Percentiles rank a stretch among this genome's conserved stretches.
phyloP scores from a whole-genome alignment of 2,113 vertebrate genomes.

The Excalfactoria chinensis region DNA sequence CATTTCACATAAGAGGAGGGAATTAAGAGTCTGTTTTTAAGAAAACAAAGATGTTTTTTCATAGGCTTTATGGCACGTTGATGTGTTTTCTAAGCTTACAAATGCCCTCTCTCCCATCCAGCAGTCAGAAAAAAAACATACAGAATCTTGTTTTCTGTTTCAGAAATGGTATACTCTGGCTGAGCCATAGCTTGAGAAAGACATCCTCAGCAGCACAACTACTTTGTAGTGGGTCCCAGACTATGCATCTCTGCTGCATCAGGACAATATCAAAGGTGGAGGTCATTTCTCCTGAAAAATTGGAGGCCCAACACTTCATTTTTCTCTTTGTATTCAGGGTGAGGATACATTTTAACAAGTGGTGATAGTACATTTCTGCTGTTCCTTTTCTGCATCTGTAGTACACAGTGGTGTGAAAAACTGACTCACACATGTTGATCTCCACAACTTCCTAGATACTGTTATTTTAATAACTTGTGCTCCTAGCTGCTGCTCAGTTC shows the following conservation, averaged over 20 bases:
- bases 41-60: conserved; percentile 22
- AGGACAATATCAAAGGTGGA: neutral
- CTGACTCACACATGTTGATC: neutral
- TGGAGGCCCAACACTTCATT: neutral
- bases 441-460: neutral
- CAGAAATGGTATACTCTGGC: neutral
- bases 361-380: fast-evolving
- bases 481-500: neutral
- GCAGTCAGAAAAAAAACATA: conserved; percentile 7
- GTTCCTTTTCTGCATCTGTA: neutral
- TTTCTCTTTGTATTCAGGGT: neutral
- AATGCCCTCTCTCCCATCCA: conserved; percentile 2
- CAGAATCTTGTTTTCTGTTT: neutral
- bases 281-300: neutral
- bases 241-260: neutral
- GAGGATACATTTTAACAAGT: neutral
- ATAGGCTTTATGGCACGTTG: neutral
- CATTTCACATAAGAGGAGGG: neutral
- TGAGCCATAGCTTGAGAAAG: neutral
- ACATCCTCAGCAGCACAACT: neutral
- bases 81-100: conserved; percentile 9
- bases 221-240: neutral
- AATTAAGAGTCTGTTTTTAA: conserved; percentile 31
- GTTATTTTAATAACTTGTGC: neutral
- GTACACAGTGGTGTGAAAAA: neutral